Evolutionary conservation across 2,113 vertebrate genomes (phyloP).

Genomic region (Casuarius casuarius): DNA sequence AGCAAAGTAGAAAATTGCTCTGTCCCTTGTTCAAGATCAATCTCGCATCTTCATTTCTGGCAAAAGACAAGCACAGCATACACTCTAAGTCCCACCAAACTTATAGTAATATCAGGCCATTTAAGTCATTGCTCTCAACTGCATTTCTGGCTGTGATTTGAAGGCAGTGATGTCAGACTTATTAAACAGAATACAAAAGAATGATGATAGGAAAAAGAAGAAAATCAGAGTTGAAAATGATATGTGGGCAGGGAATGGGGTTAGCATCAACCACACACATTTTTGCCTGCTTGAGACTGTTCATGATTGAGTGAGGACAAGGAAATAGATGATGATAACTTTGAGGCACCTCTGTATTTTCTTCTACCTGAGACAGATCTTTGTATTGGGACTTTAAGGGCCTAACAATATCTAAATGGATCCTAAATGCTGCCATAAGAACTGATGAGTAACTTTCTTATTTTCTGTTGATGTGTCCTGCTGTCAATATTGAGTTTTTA

Average conservation of each 20-base stretch:
- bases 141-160: background rate
- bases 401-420: background rate
- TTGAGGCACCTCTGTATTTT: background rate
- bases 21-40: background rate
- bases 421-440: background rate
- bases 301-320: background rate
- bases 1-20: background rate
- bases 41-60: background rate
- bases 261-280: background rate
- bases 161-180: background rate
- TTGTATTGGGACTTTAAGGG: background rate
- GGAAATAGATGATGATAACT: background rate
- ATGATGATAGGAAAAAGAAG: background rate
- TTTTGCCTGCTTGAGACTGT: background rate
- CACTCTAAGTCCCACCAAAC: background rate
- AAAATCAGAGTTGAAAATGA: background rate
- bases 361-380: background rate
- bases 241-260: background rate
- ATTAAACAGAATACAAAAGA: background rate
- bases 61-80: background rate
- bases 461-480: background rate
- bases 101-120: background rate
- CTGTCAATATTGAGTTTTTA: background rate
- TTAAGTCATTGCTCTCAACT: background rate
- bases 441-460: background rate